Conservation (phyloP, 37 sponge, comb jelly and placozoan genomes). For the Crambe crambe region DNA sequence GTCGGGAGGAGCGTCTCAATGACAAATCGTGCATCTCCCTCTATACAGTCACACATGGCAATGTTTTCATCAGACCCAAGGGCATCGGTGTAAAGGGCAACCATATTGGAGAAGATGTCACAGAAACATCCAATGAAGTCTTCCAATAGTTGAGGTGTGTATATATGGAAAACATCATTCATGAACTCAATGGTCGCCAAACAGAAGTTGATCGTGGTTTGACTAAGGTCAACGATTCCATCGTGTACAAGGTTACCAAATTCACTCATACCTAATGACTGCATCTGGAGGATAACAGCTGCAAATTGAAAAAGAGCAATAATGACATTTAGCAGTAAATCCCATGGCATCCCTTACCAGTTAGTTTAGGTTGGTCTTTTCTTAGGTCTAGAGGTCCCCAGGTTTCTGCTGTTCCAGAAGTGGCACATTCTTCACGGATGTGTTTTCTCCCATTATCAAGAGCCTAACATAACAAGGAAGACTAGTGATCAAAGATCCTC, state of each 20-base stretch:
- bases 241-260: conserved; percentile 54
- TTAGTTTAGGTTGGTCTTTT: conserved; percentile 49
- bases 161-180: conserved; percentile 53
- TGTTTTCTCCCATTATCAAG: conserved; percentile 30
- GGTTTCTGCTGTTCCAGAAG: conserved; percentile 48
- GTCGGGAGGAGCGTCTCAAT: conserved; percentile 70
- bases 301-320: neutral
- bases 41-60: conserved; percentile 52
- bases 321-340: neutral
- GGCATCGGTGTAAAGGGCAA: conserved; percentile 54
- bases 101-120: conserved; percentile 60
- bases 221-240: conserved; percentile 68
- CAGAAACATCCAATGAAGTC: conserved; percentile 62
- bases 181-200: conserved; percentile 31
- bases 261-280: conserved; percentile 65
- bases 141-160: conserved; percentile 63
- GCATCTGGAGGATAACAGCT: conserved; percentile 66
- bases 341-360: neutral
- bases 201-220: conserved; percentile 75
- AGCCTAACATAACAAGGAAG: conserved; percentile 16
- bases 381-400: conserved; percentile 77
- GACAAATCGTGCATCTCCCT: conserved; percentile 52
- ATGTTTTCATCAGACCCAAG: conserved; percentile 38
- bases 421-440: conserved; percentile 40
- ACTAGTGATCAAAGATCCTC: too few species aligned